A percentile compares a stretch with the other conserved stretches of the same genome.
Evolutionary conservation across 2,113 vertebrate genomes (phyloP).

Genomic region (Hemichromis elongatus): DNA sequence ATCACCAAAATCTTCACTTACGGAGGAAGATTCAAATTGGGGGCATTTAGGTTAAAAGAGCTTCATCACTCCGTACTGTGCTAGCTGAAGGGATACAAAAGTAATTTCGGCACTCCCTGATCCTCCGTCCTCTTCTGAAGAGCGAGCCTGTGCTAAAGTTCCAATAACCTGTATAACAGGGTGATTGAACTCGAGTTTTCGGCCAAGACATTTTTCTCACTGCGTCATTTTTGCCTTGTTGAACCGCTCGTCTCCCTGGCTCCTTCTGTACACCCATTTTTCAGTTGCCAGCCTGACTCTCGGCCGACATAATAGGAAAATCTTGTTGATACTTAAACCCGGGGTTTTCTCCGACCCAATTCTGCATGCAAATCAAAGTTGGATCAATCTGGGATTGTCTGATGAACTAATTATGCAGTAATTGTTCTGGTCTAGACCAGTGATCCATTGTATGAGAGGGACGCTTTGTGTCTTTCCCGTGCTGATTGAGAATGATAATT

Average conservation of each 20-base stretch:
- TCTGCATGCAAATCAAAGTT: conserved; percentile 57
- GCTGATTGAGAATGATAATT: conserved; percentile 61
- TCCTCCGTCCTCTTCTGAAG: neutral
- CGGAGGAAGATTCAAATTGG: conserved; percentile 31
- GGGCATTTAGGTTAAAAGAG: conserved; percentile 18
- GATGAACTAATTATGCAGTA: conserved; percentile 65
- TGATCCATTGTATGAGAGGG: conserved; percentile 38
- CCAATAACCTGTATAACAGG: neutral
- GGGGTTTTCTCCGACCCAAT: conserved; percentile 1
- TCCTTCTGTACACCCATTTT: neutral
- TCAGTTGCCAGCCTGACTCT: neutral
- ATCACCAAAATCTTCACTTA: conserved; percentile 5
- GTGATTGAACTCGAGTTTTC: conserved; percentile 1
- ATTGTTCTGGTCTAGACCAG: conserved; percentile 63
- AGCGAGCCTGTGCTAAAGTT: neutral
- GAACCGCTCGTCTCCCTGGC: neutral
- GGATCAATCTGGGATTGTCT: conserved; percentile 58
- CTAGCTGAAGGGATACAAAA: neutral
- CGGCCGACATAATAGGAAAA: neutral
- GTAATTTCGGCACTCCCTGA: conserved; percentile 11
- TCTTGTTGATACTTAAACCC: neutral
- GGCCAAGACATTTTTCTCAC: neutral
- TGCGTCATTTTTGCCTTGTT: neutral
- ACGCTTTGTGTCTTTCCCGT: conserved; percentile 45
- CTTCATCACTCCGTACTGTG: neutral